Evolutionary conservation across 2,113 vertebrate genomes (phyloP).

Genomic region (Oncorhynchus gorbuscha): DNA sequence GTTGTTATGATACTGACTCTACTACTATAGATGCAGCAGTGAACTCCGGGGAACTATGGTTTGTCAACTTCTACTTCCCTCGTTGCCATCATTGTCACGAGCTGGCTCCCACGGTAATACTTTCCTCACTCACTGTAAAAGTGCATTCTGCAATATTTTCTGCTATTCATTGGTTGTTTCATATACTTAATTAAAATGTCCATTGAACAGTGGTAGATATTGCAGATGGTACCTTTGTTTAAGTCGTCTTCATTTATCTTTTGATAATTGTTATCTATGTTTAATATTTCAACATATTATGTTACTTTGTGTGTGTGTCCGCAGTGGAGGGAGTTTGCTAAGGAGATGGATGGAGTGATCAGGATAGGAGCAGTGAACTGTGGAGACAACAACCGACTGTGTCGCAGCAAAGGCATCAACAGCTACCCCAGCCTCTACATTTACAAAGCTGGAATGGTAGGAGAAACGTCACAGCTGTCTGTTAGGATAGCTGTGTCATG

Average conservation of each 20-base stretch:
- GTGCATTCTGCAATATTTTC: not conserved
- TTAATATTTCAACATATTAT: not conserved
- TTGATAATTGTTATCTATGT: not conserved
- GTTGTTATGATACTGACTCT: not conserved
- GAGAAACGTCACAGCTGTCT: conserved; percentile 24
- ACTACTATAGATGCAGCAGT: conserved; percentile 78
- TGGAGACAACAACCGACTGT: conserved; percentile 91
- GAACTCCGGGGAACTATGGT: conserved; percentile 96
- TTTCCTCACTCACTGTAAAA: not conserved
- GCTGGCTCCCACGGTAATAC: conserved; percentile 88
- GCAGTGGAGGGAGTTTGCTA: conserved; percentile 97
- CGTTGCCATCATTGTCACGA: conserved; percentile 97
- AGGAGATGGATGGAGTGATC: conserved; percentile 94
- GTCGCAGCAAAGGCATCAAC: conserved; percentile 89
- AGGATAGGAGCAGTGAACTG: conserved; percentile 96
- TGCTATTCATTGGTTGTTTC: no score
- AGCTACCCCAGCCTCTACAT: conserved; percentile 80
- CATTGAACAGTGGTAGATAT: no score
- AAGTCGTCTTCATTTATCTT: not conserved
- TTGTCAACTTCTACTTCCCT: conserved; percentile 97
- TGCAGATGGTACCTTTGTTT: no score
- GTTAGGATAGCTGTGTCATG: not conserved
- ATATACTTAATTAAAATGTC: no score
- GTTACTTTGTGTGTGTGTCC: not conserved
- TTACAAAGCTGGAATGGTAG: conserved; percentile 82